Percentiles rank a stretch among this genome's conserved stretches.
phyloP scores from a whole-genome alignment of 1,140 invertebrate species.

The Drosophila nigrodunni region DNA sequence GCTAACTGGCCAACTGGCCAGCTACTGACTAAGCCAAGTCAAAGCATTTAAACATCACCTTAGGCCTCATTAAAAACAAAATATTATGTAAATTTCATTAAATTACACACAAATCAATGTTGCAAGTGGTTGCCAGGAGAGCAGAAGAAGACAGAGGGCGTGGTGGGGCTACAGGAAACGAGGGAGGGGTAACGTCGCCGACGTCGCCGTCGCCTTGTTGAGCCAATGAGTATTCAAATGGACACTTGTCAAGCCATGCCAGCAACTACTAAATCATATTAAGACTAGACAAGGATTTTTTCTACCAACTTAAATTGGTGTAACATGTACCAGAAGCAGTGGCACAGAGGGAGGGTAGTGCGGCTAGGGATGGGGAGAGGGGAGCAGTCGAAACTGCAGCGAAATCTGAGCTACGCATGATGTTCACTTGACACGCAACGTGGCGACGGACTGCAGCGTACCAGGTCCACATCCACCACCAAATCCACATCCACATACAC shows the following conservation, averaged over 20 bases:
- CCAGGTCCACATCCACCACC: constrained; percentile 8
- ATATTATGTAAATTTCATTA: constrained; percentile 84
- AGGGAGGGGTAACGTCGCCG: neutral
- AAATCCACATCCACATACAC: neutral
- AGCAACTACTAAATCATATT: constrained; percentile 84
- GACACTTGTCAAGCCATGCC: constrained; percentile 84
- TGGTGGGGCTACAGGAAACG: neutral
- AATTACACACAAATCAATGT: constrained; percentile 83
- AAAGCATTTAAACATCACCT: constrained; percentile 83
- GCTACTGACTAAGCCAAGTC: constrained; percentile 73
- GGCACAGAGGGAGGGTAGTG: neutral
- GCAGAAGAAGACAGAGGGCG: neutral
- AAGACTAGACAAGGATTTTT: constrained; percentile 82
- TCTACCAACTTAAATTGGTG: constrained; percentile 73
- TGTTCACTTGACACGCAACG: constrained; percentile 84
- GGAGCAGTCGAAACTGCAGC: constrained; percentile 16
- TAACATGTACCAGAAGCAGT: constrained; percentile 63
- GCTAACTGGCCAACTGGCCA: constrained; percentile 18
- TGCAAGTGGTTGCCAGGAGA: constrained; percentile 21
- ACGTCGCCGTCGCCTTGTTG: constrained; percentile 65
- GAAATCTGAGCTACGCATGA: constrained; percentile 76
- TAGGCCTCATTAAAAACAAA: constrained; percentile 83
- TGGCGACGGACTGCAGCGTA: constrained; percentile 42
- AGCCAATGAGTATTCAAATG: constrained; percentile 84
- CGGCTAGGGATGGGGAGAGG: neutral